Evolutionary conservation across 2,113 vertebrate genomes (phyloP).

Genomic region (Campylomormyrus numenius): DNA sequence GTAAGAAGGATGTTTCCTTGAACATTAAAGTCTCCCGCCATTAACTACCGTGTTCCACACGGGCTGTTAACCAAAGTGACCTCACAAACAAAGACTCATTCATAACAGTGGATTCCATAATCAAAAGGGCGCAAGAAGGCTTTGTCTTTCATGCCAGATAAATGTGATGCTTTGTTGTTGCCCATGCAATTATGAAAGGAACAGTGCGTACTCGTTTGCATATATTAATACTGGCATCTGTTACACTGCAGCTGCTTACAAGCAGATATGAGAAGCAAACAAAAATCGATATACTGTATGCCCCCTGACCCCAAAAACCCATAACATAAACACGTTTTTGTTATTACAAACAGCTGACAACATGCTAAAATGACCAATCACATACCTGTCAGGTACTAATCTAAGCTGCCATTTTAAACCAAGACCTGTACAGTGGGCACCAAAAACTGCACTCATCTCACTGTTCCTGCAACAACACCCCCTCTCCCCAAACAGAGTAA

Average conservation of each 20-base stretch:
- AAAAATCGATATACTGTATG: not conserved
- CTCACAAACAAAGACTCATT: not conserved
- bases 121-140: not conserved
- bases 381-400: not conserved
- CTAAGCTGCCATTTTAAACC: not conserved
- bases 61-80: not conserved
- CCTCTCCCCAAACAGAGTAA: not conserved
- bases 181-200: not conserved
- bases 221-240: not conserved
- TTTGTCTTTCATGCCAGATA: not conserved
- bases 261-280: not conserved
- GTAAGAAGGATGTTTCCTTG: not conserved
- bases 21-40: not conserved
- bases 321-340: not conserved
- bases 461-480: not conserved
- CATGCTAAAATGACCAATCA: not conserved
- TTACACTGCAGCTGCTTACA: not conserved
- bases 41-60: not conserved
- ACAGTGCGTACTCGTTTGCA: not conserved
- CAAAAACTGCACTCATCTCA: not conserved
- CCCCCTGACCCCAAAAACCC: not conserved
- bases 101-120: not conserved
- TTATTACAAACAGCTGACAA: not conserved
- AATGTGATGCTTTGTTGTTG: not conserved
- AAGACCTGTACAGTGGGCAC: not conserved